Percentiles rank a stretch among this genome's conserved stretches.
Evolutionary conservation across 2,113 vertebrate species (phyloP).

Genomic region (Larimichthys polyactis): DNA sequence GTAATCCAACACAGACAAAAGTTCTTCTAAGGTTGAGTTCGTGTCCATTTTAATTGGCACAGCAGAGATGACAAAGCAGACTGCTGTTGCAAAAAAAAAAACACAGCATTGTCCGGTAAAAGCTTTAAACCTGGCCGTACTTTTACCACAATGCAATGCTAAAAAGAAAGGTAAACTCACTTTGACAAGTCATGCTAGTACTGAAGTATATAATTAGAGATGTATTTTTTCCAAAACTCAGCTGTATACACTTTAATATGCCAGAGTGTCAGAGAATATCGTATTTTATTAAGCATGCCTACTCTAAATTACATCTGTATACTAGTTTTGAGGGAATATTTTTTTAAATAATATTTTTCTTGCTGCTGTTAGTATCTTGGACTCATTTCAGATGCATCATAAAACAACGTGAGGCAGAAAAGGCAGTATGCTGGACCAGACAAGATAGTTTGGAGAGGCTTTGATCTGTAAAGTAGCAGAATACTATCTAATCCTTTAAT

Average conservation of each 20-base stretch:
- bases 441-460: constrained; percentile 33
- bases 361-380: neutral
- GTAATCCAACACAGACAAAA: neutral
- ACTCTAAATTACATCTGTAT: too few species aligned
- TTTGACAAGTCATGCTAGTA: too few species aligned
- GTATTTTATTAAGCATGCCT: too few species aligned
- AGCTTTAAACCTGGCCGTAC: neutral
- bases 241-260: too few species aligned
- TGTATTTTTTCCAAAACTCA: too few species aligned
- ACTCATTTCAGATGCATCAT: neutral
- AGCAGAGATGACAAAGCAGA: too few species aligned
- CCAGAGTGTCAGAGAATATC: too few species aligned
- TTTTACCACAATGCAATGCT: neutral
- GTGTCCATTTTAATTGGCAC: neutral
- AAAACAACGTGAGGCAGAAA: constrained; percentile 25
- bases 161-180: too few species aligned
- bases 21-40: neutral
- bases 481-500: constrained; percentile 66
- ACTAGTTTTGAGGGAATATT: too few species aligned
- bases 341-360: neutral
- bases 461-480: constrained; percentile 54
- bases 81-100: too few species aligned
- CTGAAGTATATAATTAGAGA: too few species aligned
- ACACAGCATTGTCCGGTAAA: neutral
- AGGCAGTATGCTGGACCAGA: constrained; percentile 18